Percentiles rank a stretch among this genome's conserved stretches.
These are phyloP conservation scores for Dermatemys mawii DNA, from an alignment of 2,113 vertebrate genomes.

Conservation along the genomic window DNA sequence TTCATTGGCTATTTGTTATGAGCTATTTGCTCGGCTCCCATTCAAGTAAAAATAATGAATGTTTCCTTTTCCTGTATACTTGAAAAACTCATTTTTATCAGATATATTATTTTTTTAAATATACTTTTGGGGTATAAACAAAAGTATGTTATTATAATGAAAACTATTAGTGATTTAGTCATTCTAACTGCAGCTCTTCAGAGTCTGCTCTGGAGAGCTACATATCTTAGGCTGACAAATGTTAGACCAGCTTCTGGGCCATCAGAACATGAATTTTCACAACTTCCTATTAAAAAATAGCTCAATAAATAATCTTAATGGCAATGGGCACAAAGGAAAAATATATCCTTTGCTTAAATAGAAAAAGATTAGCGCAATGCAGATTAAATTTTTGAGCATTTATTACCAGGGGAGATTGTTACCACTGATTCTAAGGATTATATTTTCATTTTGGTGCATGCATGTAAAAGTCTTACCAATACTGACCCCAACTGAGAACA, in stretches of 20 bases:
- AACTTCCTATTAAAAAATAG: not conserved
- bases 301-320: not conserved
- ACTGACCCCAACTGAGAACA: not conserved
- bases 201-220: accelerated
- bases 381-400: not conserved
- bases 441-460: not conserved
- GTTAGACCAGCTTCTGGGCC: not conserved
- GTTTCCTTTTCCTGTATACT: not conserved
- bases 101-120: not conserved
- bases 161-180: not conserved
- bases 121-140: not conserved
- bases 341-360: not conserved
- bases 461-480: not conserved
- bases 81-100: not conserved
- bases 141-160: not conserved
- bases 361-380: not conserved
- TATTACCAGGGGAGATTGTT: not conserved
- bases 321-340: not conserved
- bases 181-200: accelerated
- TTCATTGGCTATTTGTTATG: accelerated
- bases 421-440: not conserved
- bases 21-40: not conserved
- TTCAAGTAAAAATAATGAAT: not conserved
- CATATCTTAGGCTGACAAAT: not conserved
- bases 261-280: not conserved